Evolutionary conservation across 2,113 vertebrate genomes (phyloP), one percentile per base, ranked within the genome.

Genomic region (Equus quagga): DNA sequence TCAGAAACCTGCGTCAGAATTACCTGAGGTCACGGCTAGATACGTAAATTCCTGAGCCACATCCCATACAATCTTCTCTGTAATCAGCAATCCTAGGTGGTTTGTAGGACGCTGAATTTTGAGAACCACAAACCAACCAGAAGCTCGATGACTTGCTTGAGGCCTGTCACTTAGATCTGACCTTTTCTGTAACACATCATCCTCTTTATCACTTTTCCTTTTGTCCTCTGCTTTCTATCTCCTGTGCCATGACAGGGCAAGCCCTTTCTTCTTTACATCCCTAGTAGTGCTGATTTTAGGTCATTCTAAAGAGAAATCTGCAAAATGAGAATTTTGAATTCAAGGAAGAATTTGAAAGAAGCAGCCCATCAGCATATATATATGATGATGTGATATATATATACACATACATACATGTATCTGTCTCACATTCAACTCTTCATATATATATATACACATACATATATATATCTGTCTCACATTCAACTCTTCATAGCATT

Each of bases 241-340:
- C 17, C 26, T n/a, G 2, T 9, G 8, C 41, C 7, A 21, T 44
- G 44, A 24, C 15, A 6, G 2, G 28, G 8, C 2, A 4, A 56
- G 41, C 2, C 21, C 33, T 51, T 91, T 41, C 54, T 26, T 83
- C 64, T 51, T 56, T 67, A 49, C 5, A 21, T 0, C 19, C 24
- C 10, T 6, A 21, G 21, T 26, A 24, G 6, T 69, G 36, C 15
- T 97, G 26, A 26, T 54, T 81, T 76, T 44, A 75, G 10, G 9
- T 46, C 67, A 82, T 96, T 89, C 41, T 89, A 46, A 84, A 89
- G 28, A 94, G 46, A 91, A 94, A 84, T 51, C 64, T 80, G 28
- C 14, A 83, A 79, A 85, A 89, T n/a, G 17, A 83, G 49, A 89
- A 85, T 89, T 60, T 69, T 76, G 23, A 92, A 75, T 10, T 89